Evolutionary conservation across 2,113 vertebrate species (phyloP), one percentile per base, ranked within the genome.

Genomic region (Phylloscopus trochiloides): DNA sequence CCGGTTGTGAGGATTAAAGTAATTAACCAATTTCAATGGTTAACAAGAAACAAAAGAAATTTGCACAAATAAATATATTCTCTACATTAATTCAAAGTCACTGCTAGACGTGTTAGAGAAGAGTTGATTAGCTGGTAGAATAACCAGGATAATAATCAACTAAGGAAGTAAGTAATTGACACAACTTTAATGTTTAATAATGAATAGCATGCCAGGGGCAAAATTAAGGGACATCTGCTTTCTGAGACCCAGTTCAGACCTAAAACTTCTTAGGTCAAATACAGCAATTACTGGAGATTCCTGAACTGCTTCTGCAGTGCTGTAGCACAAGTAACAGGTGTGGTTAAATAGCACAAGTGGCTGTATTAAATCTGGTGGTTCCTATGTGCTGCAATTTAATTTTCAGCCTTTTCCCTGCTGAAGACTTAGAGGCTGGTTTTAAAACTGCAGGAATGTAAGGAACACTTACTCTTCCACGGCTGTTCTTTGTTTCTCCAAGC

Each of bases 151-250:
- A 97, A 96, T 97, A 95, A 96, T 98, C 81, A 95, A 95, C 79
- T 95, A 83, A 96, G 95, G 92, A 97, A 97, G 94, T 86, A 97
- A 96, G 94, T 96, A 97, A 97, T 90, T 97, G 97, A 96, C 90
- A 93, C 92, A 97, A 97, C 93, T 97, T 97, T 97, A 96, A 97
- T 97, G 91, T 96, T 98, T 97, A 97, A 97, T 96, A 98, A 97
- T 96, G 95, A 98, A 97, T 96, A 94, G 71, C 38, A 47, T 58
- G 86, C 93, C 74, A 52, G 86, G 73, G 88, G 95, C 93, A 97
- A 96, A 96, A 96, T 88, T 92, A 95, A 96, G 70, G 81, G 68
- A 94, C 96, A 90, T 88, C 66, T 94, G 65, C 82, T 95, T 93
- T 92, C 75, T 78, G 76, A 94, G 82, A 90, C 72, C 42, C 48